Conservation (phyloP, 2,797 vertebrate species). For the Sciurus carolinensis region DNA sequence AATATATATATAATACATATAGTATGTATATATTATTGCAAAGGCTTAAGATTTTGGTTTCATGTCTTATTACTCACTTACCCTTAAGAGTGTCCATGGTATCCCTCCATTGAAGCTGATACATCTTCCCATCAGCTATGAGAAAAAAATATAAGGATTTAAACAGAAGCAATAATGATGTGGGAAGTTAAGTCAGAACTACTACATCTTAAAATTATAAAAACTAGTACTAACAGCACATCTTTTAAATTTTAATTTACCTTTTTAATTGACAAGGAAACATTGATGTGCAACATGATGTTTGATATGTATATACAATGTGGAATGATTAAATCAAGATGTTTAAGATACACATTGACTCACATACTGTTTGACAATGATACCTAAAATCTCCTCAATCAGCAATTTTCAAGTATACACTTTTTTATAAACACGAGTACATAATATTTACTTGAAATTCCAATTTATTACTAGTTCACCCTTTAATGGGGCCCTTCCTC, state of each 20-base stretch:
- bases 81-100: conserved; percentile 49
- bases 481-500: conserved; percentile 85
- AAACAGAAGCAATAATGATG: not conserved
- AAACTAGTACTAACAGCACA: not conserved
- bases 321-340: not conserved
- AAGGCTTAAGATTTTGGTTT: not conserved
- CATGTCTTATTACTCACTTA: conserved; percentile 24
- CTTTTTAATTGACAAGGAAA: not conserved
- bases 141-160: conserved; percentile 10
- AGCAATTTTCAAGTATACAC: not conserved
- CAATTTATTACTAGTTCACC: conserved; percentile 91
- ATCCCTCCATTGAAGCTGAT: conserved; percentile 65
- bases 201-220: not conserved
- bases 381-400: not conserved
- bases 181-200: not conserved
- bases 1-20: too few species aligned
- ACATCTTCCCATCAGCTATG: conserved; percentile 69
- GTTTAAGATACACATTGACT: not conserved
- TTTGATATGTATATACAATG: not conserved
- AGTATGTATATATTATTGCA: not conserved
- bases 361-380: not conserved
- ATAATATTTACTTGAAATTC: conserved; percentile 89
- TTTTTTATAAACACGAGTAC: conserved; percentile 89
- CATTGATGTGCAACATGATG: not conserved
- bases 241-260: not conserved